Evolutionary conservation across 2,888 invertebrate genomes (phyloP), one percentile per base, ranked within the genome.

Genomic region (Scaptomyza cyrtandrae): DNA sequence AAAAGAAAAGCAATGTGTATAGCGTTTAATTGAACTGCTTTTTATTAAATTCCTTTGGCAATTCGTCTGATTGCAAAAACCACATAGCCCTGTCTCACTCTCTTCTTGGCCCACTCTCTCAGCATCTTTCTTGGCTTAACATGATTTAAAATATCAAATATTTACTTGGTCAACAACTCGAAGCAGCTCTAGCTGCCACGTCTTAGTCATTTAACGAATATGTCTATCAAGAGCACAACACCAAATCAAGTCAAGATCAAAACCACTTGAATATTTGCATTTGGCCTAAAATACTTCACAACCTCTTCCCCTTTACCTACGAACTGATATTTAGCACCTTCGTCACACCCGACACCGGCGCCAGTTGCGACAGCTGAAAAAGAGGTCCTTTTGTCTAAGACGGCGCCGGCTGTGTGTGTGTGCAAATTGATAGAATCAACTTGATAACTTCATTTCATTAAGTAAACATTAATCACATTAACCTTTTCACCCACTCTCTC

Each of bases 401-500:
- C 68, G 61, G 72, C 63, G 80, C 54, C 70, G 10, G 3, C 14
- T 39, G 39, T 37, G 39, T 41, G 39, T 76, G 71, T 64, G 84
- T 70, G 78, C 55, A 84, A 88, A 86, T 88, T 86, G 88, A 86
- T 86, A 88, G 79, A 86, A 88, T 86, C 86, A 86, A 84, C 88
- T 86, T 86, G 84, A 86, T 88, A 86, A 86, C 86, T 86, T 86
- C 84, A 86, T 88, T 86, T 86, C 85, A 86, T 86, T 86, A 86
- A 86, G 86, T 86, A 86, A 86, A 86, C 88, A 86, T 86, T 86
- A 86, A 86, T 86, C 85, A 86, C 85, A 84, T 84, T 84, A 84
- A 85, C 87, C 86, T 76, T 80, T 86, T 60, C 63, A 66, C 78
- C 44, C 63, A 39, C 4, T 39, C 14, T 14, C 39, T 39, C 39